phyloP scores from a whole-genome alignment of 2,888 invertebrate genomes.

The Odontothrips loti region DNA sequence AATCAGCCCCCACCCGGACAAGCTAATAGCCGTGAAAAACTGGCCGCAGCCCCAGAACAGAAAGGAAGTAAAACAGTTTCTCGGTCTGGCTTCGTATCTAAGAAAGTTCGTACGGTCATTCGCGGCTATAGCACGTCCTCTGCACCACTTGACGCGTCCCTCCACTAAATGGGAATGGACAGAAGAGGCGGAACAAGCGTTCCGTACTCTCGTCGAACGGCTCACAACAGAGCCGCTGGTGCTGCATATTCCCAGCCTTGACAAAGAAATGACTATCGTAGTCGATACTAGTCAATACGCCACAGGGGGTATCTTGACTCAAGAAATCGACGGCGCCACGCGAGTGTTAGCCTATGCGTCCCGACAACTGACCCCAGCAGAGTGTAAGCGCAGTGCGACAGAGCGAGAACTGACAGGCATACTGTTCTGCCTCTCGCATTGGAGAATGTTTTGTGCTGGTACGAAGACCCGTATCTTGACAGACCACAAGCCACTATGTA shows the following conservation, averaged over 20 bases:
- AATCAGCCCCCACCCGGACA: background rate
- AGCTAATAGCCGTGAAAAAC: background rate
- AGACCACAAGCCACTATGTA: background rate
- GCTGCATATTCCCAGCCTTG: background rate
- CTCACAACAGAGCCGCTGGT: background rate
- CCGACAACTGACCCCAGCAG: background rate
- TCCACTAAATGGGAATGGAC: background rate
- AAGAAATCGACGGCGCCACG: background rate
- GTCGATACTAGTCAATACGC: background rate
- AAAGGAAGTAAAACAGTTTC: background rate
- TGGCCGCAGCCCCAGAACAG: background rate
- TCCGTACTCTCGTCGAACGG: background rate
- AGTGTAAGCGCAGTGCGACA: background rate
- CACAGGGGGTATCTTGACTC: background rate
- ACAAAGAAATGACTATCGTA: background rate
- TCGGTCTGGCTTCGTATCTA: background rate
- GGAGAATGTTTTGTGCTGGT: background rate
- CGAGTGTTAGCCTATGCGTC: background rate
- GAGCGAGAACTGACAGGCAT: background rate
- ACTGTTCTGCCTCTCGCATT: background rate
- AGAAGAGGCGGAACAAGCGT: background rate
- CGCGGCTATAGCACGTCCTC: background rate
- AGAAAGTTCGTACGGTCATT: background rate
- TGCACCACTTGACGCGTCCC: background rate
- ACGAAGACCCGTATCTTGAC: background rate